Base-by-base conservation (phyloP, 2,113 vertebrate species). In the Zingel zingel region DNA sequence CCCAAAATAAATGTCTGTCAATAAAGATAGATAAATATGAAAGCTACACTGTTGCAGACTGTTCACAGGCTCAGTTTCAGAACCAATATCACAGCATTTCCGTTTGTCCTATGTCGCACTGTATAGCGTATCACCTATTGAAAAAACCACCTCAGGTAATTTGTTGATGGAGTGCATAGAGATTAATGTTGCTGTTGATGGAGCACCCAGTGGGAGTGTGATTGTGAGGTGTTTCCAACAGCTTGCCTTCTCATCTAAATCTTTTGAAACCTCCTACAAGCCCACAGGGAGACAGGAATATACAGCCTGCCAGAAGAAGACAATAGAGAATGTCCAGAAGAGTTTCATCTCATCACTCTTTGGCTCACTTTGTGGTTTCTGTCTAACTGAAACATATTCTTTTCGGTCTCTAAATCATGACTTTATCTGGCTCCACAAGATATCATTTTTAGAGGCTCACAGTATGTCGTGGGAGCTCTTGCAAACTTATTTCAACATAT, bases 171-270 rank as follows among this genome's bases (percentile, higher is more conserved):
- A 88, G 81, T 76, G 90, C 88, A 85, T 88, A 88, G 86, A 85
- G 86, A 91, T 86, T 88, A 91, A 83, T 85, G 86, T 79, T 77
- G 77, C 81, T 84, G 89, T 81, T 93, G 92, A 89, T 88, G 79
- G 77, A 90, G 85, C 73, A 65, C 92, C 89, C 91, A 90, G 78
- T 84, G 88, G 90, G 94, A 93, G 89, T 93, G 87, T 66, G 86
- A 89, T 79, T 50, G 74, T 77, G 88, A 92, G 92, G 88, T 91
- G 90, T 88, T 93, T 90, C 86, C 92, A 94, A 79, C 82, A 89
- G 74, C 86, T 81, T 75, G 78, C 70, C 73, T 82, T 89, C 90
- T 90, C 90, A 88, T 91, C 89, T 88, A 83, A 89, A 88, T 92
- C 90, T 92, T 90, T 79, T 87, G 81, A 88, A 91, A 85, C 77